Evolutionary conservation across 2,888 invertebrate species (phyloP).

Genomic region (Leptopilina myrica): DNA sequence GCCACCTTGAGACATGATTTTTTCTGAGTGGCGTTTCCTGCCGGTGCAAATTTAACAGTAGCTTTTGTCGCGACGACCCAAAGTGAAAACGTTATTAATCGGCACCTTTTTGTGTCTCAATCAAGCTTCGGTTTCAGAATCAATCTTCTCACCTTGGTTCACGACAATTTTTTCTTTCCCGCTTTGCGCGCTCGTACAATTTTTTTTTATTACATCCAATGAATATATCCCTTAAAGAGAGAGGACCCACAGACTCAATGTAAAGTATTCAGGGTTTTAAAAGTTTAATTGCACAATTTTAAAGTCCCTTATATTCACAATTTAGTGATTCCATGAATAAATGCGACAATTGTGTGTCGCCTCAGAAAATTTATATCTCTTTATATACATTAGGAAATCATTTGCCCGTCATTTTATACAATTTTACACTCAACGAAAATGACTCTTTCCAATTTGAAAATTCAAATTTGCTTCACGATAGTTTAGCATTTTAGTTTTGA

Average conservation of each 20-base stretch:
- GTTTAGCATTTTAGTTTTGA: too few species aligned
- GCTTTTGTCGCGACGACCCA: constrained; percentile 55
- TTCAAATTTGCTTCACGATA: background rate
- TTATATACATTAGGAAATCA: background rate
- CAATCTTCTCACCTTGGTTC: constrained; percentile 73
- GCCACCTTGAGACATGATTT: constrained; percentile 74
- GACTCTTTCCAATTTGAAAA: constrained; percentile 12
- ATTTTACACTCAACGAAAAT: constrained; percentile 19
- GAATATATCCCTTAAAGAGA: too few species aligned
- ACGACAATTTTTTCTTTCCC: constrained; percentile 51
- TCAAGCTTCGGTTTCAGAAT: constrained; percentile 73
- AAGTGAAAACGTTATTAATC: constrained; percentile 65
- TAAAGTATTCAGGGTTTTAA: background rate
- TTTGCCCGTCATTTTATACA: constrained; percentile 10
- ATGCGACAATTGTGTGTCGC: constrained; percentile 22
- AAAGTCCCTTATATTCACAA: background rate
- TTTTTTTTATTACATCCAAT: constrained; percentile 41
- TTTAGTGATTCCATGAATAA: background rate
- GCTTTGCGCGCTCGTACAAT: constrained; percentile 42
- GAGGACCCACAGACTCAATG: background rate
- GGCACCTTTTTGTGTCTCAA: constrained; percentile 74
- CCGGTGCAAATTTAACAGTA: constrained; percentile 57
- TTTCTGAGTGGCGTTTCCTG: constrained; percentile 74
- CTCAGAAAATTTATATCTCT: constrained; percentile 27
- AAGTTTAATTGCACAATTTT: constrained; percentile 20